These are phyloP conservation scores for Agriotes lineatus DNA, from an alignment of 2,888 invertebrate genomes.

Conservation along the genomic window DNA sequence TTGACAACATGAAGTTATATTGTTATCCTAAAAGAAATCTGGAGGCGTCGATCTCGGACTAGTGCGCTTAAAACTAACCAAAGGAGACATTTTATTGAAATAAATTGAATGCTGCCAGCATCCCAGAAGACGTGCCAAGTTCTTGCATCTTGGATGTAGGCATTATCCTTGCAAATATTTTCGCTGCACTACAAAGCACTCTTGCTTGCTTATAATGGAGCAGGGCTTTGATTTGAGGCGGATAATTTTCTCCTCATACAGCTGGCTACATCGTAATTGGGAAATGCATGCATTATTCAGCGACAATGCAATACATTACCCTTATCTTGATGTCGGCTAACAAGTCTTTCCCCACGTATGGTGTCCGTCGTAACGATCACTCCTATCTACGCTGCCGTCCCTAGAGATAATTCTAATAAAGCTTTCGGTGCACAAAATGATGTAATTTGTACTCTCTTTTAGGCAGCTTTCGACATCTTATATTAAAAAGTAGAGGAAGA, in stretches of 20 bases:
- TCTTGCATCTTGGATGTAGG: too few relatives aligned
- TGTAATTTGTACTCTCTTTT: slow-evolving; percentile 28
- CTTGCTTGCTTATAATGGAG: background rate
- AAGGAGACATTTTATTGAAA: too few relatives aligned
- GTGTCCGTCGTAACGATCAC: slow-evolving; percentile 33
- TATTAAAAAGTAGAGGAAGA: too few relatives aligned
- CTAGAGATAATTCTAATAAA: slow-evolving; percentile 28
- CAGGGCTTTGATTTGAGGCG: slow-evolving; percentile 7
- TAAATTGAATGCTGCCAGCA: too few relatives aligned
- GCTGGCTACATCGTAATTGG: slow-evolving; percentile 27
- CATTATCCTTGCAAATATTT: too few relatives aligned
- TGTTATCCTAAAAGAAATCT: too few relatives aligned
- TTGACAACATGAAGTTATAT: too few relatives aligned
- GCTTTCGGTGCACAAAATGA: slow-evolving; percentile 23
- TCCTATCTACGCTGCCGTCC: slow-evolving; percentile 15
- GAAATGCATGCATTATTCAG: slow-evolving; percentile 31
- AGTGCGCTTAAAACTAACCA: too few relatives aligned
- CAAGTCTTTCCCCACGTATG: slow-evolving; percentile 27
- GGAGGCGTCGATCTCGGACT: too few relatives aligned
- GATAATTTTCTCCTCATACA: slow-evolving; percentile 18
- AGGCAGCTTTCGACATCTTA: too few relatives aligned
- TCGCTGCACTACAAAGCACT: too few relatives aligned
- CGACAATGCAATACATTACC: slow-evolving; percentile 31
- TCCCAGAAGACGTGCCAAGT: too few relatives aligned
- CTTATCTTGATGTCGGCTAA: slow-evolving; percentile 30